Evolutionary conservation across 1,140 invertebrate genomes (phyloP).

Genomic region (Cardiocondyla obscurior): DNA sequence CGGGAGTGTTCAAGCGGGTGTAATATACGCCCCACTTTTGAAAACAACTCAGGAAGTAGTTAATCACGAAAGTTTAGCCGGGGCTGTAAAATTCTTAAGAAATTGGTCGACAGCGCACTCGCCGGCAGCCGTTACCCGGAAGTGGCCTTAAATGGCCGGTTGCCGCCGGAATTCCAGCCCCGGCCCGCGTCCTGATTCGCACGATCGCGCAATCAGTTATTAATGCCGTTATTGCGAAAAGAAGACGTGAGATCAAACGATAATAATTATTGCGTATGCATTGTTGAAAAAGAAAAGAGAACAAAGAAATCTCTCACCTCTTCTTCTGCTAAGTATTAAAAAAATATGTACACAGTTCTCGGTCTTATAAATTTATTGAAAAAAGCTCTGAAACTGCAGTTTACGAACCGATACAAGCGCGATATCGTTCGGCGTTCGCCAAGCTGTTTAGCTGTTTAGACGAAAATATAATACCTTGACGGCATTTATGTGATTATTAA

Average conservation of each 20-base stretch:
- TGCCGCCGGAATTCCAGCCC: background rate
- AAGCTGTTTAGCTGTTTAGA: background rate
- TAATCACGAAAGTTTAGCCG: conserved; percentile 61
- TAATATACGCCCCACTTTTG: conserved; percentile 67
- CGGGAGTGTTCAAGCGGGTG: conserved; percentile 67
- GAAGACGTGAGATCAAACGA: background rate
- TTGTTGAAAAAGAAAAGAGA: too few relatives aligned
- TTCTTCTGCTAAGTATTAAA: background rate
- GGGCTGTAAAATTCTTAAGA: conserved; percentile 70
- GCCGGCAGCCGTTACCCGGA: conserved; percentile 25
- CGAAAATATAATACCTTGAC: conserved; percentile 28
- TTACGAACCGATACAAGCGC: background rate
- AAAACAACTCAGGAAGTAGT: conserved; percentile 63
- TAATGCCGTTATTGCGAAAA: conserved; percentile 5
- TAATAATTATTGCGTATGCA: too few relatives aligned
- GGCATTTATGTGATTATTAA: conserved; percentile 44
- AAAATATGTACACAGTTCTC: background rate
- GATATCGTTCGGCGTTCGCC: background rate
- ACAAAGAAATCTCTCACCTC: background rate
- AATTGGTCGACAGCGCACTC: conserved; percentile 66
- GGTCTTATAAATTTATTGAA: background rate
- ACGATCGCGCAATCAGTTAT: conserved; percentile 7
- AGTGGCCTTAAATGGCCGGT: conserved; percentile 26
- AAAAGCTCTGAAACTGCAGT: background rate
- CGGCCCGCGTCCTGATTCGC: conserved; percentile 29